Base-by-base conservation (phyloP, 2,888 invertebrate genomes). In the Slavum lentiscoides region DNA sequence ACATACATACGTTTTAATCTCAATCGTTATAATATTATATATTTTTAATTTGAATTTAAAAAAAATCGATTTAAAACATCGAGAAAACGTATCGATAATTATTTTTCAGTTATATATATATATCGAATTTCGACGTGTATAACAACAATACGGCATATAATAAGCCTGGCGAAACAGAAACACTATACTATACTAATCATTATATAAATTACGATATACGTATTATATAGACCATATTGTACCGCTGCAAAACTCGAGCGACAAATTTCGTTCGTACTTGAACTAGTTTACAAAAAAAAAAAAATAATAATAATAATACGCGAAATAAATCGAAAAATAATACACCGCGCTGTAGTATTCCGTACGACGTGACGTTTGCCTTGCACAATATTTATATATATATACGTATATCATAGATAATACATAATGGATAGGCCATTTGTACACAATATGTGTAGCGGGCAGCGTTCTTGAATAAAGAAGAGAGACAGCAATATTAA, bases 211-310 rank as follows among this genome's bases (percentile, higher is more conserved):
- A 30, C 30, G 30, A 30, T 30, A 30, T 30, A 4, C 5, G 19
- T n/a, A 62, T 37, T 39, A 15, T 43, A 4, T 30, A 30, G 30
- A 30, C 30, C 30, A 4, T 30, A 30, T 30, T 30, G 30, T 30
- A 30, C 30, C n/a, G n/a, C n/a, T n/a, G n/a, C n/a, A 39, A 30
- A 30, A 30, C 30, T 30, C 30, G 30, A 30, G 3, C 73, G 49
- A 62, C 30, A 30, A 62, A 62, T 62, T 61, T 19, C 49, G 30
- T 49, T 74, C 49, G 73, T 74, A 53, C 61, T 74, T 62, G 73
- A 62, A 62, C 73, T 53, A 74, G 73, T 30, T 74, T 74, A n/a
- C n/a, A 30, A 30, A 2, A 30, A 30, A 30, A 30, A 30, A 30
- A 30, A 2, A 30, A 30, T 30, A 30, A 30, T 30, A 30, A 30